Base-by-base conservation (phyloP, 1,140 invertebrate species). In the Papilio aristodemus region DNA sequence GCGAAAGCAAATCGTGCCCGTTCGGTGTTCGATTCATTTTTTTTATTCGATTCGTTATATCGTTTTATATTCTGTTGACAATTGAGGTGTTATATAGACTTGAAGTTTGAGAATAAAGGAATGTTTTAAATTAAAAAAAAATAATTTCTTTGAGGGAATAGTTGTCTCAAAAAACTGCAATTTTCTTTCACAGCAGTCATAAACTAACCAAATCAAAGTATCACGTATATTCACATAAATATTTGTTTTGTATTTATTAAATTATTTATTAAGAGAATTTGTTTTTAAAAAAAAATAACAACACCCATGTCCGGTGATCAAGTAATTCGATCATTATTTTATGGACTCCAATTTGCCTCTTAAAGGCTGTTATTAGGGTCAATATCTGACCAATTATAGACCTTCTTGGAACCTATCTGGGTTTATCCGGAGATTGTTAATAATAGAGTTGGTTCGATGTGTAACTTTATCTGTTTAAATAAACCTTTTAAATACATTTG, bases 241-340 rank as follows among this genome's bases (percentile, higher is more conserved):
- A 32, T n/a, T 14, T 46, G 9, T 46, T 50, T 17, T 50, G 19
- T 19, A 22, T 10, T 50, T 10, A 70, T 66, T 66, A 66, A 41
- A 54, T 41, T 66, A 60, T n/a, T n/a, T n/a, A n/a, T n/a, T n/a
- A 66, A 38, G 37, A 13, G 27, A 32, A 32, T 32, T 50, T 22
- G 3, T 46, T 17, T 41, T n/a, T n/a, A n/a, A n/a, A 0, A 50
- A 50, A 50, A 50, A 50, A 50, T 62, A 38, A 66, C 38, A 14
- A 17, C 0, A 19, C n/a, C n/a, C 46, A 22, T 10, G 66, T 67
- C 64, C 71, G 60, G 39, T 63, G 71, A 59, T 43, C 50, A 38
- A 25, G 36, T 27, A 50, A 50, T 50, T 27, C 63, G 67, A 72
- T 74, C 75, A 79, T 79, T 79, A 79, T 79, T 79, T 79, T 79